phyloP scores from a whole-genome alignment of 2,888 invertebrate genomes.

The Diarsia rubi region DNA sequence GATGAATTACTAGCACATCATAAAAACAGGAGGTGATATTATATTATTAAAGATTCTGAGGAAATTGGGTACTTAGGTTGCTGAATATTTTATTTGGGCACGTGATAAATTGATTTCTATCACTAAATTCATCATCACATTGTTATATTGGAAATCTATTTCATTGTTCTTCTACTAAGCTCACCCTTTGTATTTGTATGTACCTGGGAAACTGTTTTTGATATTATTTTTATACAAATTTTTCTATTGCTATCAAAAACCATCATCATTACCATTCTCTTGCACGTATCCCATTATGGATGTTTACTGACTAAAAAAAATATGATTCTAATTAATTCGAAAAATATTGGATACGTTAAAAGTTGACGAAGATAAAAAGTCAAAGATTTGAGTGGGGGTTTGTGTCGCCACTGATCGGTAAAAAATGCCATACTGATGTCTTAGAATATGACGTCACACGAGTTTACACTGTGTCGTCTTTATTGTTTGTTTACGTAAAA shows the following conservation, averaged over 20 bases:
- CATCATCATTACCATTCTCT: not conserved
- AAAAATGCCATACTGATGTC: no score
- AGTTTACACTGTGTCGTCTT: no score
- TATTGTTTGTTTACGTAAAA: no score
- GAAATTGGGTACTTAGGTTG: constrained; percentile 12
- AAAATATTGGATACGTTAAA: no score
- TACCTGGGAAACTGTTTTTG: not conserved
- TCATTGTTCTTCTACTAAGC: not conserved
- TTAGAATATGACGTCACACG: no score
- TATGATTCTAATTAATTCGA: no score
- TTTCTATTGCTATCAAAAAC: not conserved
- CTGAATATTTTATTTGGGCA: constrained; percentile 35
- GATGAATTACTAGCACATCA: constrained; percentile 47
- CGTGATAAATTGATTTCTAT: constrained; percentile 10
- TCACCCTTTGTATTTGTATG: not conserved
- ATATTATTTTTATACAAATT: no score
- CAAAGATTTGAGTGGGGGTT: no score
- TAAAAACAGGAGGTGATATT: constrained; percentile 43
- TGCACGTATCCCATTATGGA: no score
- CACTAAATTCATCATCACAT: not conserved
- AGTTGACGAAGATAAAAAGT: no score
- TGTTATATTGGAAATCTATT: not conserved
- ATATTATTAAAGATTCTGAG: constrained; percentile 33
- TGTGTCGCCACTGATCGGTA: no score
- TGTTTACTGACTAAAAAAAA: no score